A percentile compares a stretch with the other conserved stretches of the same genome.
Conservation (phyloP, 2,888 invertebrate species). For the Leucophenga montana region DNA sequence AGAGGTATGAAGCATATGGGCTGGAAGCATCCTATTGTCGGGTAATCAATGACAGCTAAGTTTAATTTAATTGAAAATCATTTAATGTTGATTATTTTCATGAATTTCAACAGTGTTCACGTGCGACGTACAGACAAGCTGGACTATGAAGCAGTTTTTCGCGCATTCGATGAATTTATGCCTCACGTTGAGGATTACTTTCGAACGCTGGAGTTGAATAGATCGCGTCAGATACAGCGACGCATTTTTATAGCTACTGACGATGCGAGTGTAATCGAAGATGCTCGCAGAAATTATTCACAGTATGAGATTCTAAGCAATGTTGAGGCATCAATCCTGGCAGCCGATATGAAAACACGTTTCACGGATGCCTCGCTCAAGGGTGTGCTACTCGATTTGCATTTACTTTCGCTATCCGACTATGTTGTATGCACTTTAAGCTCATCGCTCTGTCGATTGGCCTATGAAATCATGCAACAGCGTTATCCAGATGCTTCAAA, state of each 20-base stretch:
- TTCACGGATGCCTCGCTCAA: conserved; percentile 91
- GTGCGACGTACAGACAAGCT: conserved; percentile 89
- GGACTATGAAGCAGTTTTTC: conserved; percentile 96
- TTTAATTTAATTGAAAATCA: background rate
- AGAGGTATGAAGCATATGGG: conserved; percentile 83
- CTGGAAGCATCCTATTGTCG: conserved; percentile 89
- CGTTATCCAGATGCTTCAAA: conserved; percentile 79
- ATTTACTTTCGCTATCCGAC: conserved; percentile 89
- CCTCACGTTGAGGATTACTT: conserved; percentile 89
- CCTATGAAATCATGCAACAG: conserved; percentile 92
- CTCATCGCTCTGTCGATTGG: conserved; percentile 96
- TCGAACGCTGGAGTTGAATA: conserved; percentile 80
- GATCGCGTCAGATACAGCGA: conserved; percentile 74
- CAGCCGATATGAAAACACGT: conserved; percentile 85
- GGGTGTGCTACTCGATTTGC: conserved; percentile 93
- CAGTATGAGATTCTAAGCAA: conserved; percentile 91
- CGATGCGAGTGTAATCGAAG: conserved; percentile 84
- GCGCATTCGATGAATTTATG: conserved; percentile 96
- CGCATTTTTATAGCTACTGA: conserved; percentile 94
- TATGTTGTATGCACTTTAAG: conserved; percentile 98
- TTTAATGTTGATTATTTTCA: conserved; percentile 45
- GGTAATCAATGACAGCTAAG: conserved; percentile 76
- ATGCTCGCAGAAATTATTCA: conserved; percentile 82
- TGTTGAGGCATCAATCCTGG: conserved; percentile 87
- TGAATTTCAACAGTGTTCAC: conserved; percentile 78